Evolutionary conservation across 2,113 vertebrate species (phyloP), one percentile per base, ranked within the genome.

Genomic region (Actenoides hombroni): DNA sequence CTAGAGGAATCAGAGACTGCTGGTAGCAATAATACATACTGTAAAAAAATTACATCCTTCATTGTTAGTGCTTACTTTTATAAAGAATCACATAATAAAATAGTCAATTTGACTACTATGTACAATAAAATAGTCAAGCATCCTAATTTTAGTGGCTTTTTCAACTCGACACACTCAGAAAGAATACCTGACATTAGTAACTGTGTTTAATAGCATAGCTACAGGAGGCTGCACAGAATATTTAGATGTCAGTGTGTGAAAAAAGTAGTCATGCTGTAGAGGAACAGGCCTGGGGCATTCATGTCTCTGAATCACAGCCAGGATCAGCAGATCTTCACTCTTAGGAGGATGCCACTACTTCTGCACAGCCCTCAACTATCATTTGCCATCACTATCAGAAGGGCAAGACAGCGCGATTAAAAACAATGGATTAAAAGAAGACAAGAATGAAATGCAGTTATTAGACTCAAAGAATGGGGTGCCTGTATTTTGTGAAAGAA

Each of bases 271-370:
- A 92, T 89, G 90, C 93, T 97, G 94, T 82, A 96, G 97, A 90
- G 87, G 83, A 97, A 95, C 80, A 97, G 94, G 97, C 95, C 95
- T 71, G 83, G 97, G 97, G 97, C 91, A 97, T 56, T 95, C 94
- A 91, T 83, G 94, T 92, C 95, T 95, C 96, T 97, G 97, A 98
- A 97, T 97, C 95, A 92, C 83, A 95, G 94, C 95, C 95, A 97
- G 95, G 88, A 92, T 92, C 95, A 92, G 95, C 94, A 97, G 94
- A 97, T 95, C 37, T 0, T 87, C 87, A 87, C 92, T 94, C 90
- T 94, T 84, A 95, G 94, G 84, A 91, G 56, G 95, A 96, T 93
- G 91, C 53, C 90, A 96, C 75, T 92, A 82, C 93, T 96, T 97
- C 94, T 96, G 86, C 91, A 97, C 92, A 98, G 95, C 96, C 89